Evolutionary conservation across 2,113 vertebrate genomes (phyloP).

Genomic region (Hyaena hyaena): DNA sequence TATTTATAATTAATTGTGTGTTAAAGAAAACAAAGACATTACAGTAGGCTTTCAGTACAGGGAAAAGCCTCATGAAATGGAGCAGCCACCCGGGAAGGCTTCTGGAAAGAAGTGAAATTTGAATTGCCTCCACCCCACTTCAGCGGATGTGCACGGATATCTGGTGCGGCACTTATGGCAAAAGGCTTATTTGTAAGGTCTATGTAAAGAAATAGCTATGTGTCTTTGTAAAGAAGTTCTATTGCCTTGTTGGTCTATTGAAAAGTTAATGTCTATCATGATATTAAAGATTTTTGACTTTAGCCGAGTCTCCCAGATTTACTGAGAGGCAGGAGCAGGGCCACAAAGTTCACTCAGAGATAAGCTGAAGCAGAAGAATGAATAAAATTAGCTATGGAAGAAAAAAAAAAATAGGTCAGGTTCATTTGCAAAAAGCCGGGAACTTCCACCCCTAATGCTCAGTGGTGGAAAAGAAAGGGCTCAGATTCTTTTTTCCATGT

Average conservation of each 20-base stretch:
- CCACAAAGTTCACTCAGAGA: not conserved
- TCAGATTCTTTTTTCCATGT: not conserved
- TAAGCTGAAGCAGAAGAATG: not conserved
- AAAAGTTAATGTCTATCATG: constrained; percentile 13
- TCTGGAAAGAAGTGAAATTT: not conserved
- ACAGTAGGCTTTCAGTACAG: not conserved
- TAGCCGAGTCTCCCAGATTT: not conserved
- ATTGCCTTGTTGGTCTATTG: not conserved
- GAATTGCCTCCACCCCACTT: not conserved
- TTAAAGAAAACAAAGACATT: not conserved
- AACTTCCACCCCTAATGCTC: not conserved
- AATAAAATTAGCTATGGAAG: not conserved
- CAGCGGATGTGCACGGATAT: not conserved
- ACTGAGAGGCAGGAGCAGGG: not conserved
- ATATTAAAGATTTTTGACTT: not conserved
- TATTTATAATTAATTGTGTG: constrained; percentile 29
- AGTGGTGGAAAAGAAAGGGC: rapidly evolving
- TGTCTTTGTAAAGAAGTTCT: not conserved
- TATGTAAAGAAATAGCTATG: not conserved
- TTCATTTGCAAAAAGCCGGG: not conserved
- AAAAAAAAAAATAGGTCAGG: not conserved
- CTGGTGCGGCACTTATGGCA: not conserved
- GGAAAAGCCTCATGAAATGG: not conserved
- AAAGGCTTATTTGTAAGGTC: not conserved
- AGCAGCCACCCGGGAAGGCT: not conserved